Base-by-base conservation (phyloP, 2,888 invertebrate genomes). In the Phlogophora meticulosa region DNA sequence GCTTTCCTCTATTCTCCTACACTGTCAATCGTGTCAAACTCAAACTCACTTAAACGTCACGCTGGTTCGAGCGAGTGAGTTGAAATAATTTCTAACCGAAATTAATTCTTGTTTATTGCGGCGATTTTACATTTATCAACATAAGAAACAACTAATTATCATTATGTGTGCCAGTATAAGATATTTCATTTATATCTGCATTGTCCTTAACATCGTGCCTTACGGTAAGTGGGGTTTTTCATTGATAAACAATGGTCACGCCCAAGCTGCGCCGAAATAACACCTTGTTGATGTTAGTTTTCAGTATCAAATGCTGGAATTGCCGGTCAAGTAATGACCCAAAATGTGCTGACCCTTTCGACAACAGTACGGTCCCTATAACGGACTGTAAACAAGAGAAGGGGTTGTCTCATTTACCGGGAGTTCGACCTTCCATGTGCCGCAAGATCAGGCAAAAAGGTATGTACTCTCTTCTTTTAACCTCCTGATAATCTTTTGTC, bases 381-480 rank as follows among this genome's bases (percentile, higher is more conserved):
- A 97, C 97, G 0, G 98, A 98, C 88, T 98, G 98, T 82, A 96
- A 94, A 57, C 96, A 97, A 85, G 96, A 95, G 67, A 93, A 90
- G 15, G 96, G 96, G 9, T 90, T 98, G 38, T 88, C 95, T 0
- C 97, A 98, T 90, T 93, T 98, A 64, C 97, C 97, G 1, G 97
- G 97, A 22, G 95, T 97, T 0, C 95, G 96, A 48, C 96, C 98
- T 0, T 98, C 97, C 13, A 98, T 99, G 98, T 99, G 99, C 89
- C 96, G 98, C 49, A 99, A 99, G 96, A 98, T 98, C 65, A 95
- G 98, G 67, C 98, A 98, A 90, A 99, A 99, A 97, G 97, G 98
- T 81, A 52, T 20, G 81, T 68, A 45, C 4, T 36, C 28, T 28
- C 28, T 28, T 28, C 28, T 4, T 28, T 2, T 28, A 28, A 28